Conservation (phyloP, 2,113 vertebrate species). For the Shinisaurus crocodilurus region DNA sequence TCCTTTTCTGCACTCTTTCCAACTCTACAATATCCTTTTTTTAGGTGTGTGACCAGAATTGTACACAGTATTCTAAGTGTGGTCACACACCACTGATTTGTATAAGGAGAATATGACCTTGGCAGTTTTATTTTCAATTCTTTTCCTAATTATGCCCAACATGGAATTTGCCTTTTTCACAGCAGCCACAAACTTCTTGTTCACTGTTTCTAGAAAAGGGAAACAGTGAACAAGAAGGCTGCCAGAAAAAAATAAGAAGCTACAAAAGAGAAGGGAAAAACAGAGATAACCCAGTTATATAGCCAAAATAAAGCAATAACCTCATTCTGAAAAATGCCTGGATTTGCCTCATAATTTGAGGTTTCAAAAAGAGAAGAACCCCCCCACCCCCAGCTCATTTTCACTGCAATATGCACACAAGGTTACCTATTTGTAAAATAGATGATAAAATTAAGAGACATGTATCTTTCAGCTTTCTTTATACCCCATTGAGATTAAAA, state of each 20-base stretch:
- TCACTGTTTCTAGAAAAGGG: not conserved
- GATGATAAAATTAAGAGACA: not conserved
- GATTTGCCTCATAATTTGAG: not conserved
- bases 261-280: not conserved
- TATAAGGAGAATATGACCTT: too few relatives aligned
- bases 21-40: too few relatives aligned
- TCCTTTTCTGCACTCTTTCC: too few relatives aligned
- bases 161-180: too few relatives aligned
- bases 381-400: conserved; percentile 4
- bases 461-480: not conserved
- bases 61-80: too few relatives aligned
- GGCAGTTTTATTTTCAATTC: too few relatives aligned
- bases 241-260: rapidly evolving
- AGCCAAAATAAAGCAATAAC: not conserved
- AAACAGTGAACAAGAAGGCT: not conserved
- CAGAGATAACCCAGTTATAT: not conserved
- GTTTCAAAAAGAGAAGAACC: not conserved
- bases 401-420: not conserved
- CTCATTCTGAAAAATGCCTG: conserved; percentile 14
- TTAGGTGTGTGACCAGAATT: too few relatives aligned
- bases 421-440: not conserved
- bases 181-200: too few relatives aligned
- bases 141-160: too few relatives aligned
- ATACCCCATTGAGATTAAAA: not conserved
- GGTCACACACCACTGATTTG: too few relatives aligned